These are phyloP conservation scores for Ochropleura plecta DNA, from an alignment of 2,888 invertebrate genomes.

Conservation along the genomic window DNA sequence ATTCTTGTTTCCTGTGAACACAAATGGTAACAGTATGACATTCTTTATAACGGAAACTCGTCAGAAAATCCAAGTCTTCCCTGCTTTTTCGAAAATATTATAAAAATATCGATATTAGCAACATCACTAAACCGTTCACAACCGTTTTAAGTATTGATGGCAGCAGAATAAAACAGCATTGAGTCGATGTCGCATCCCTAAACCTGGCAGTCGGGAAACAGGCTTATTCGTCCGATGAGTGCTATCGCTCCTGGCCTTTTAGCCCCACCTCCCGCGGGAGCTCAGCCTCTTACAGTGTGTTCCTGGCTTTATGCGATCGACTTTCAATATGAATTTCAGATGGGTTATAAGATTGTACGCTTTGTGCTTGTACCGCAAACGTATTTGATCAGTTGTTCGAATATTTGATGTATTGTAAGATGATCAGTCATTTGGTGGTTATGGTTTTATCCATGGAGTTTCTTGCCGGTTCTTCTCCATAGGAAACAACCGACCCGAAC, in stretches of 20 bases:
- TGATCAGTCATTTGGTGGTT: constrained; percentile 18
- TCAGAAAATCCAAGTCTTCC: background rate
- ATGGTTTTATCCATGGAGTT: constrained; percentile 19
- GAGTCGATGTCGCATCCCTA: constrained; percentile 88
- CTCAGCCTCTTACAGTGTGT: constrained; percentile 88
- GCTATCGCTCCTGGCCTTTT: constrained; percentile 86
- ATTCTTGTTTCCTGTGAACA: background rate
- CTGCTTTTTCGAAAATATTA: background rate
- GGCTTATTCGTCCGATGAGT: constrained; percentile 90
- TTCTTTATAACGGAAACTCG: background rate
- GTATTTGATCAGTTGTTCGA: constrained; percentile 81
- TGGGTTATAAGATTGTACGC: constrained; percentile 87
- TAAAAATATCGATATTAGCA: constrained; percentile 65
- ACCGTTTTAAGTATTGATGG: constrained; percentile 90
- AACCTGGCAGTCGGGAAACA: constrained; percentile 89
- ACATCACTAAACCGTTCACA: constrained; percentile 81
- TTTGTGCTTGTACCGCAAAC: constrained; percentile 80
- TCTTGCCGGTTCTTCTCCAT: too few relatives aligned
- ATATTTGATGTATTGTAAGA: constrained; percentile 64
- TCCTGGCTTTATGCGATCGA: constrained; percentile 86
- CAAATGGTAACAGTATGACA: background rate
- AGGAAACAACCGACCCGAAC: too few relatives aligned
- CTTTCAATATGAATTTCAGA: constrained; percentile 89
- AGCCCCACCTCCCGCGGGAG: constrained; percentile 84
- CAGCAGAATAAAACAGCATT: constrained; percentile 89